Evolutionary conservation across 1,140 invertebrate genomes (phyloP).

Genomic region (Danaus plexippus): DNA sequence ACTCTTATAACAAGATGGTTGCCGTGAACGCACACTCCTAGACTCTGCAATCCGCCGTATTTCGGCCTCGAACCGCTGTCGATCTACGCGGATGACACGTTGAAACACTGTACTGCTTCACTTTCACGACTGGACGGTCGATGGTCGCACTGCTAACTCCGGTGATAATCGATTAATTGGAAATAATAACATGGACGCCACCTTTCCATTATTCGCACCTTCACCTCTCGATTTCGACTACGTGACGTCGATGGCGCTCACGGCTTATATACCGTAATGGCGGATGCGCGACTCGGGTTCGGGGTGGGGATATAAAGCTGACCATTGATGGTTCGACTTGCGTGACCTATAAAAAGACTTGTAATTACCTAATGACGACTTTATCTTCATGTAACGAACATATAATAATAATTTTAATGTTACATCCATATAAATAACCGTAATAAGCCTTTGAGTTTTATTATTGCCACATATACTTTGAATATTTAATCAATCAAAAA

Average conservation of each 20-base stretch:
- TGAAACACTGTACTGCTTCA: conserved; percentile 64
- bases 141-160: conserved; percentile 66
- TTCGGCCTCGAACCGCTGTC: conserved; percentile 61
- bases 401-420: no score
- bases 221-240: conserved; percentile 67
- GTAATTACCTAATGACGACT: no score
- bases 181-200: conserved; percentile 56
- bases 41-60: conserved; percentile 38
- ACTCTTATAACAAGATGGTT: conserved; percentile 52
- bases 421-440: no score
- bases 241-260: conserved; percentile 52
- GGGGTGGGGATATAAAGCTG: conserved; percentile 55
- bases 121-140: conserved; percentile 60
- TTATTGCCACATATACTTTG: no score
- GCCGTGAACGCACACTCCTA: conserved; percentile 31
- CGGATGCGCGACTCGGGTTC: conserved; percentile 47
- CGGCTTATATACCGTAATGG: conserved; percentile 51
- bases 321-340: conserved; percentile 21
- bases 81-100: conserved; percentile 66
- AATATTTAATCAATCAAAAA: no score
- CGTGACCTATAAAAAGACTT: no score
- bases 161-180: conserved; percentile 61
- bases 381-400: no score
- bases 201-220: conserved; percentile 67
- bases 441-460: no score